Evolutionary conservation across 2,888 invertebrate species (phyloP).

Genomic region (Sepioteuthis lessoniana): DNA sequence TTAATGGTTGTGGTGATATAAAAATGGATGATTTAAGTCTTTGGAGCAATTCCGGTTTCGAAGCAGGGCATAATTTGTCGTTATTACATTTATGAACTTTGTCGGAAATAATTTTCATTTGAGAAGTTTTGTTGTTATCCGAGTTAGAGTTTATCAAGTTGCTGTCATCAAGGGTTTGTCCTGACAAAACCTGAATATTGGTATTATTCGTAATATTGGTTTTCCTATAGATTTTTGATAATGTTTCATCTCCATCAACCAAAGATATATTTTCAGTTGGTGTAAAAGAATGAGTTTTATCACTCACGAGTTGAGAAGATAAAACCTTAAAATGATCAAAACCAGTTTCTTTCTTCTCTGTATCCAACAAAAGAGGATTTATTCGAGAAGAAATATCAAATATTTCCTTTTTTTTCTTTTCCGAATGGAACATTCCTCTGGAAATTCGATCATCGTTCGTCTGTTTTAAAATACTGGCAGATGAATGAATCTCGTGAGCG

Average conservation of each 20-base stretch:
- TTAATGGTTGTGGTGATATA: background rate
- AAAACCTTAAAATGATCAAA: background rate
- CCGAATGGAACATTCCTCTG: background rate
- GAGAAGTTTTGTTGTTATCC: background rate
- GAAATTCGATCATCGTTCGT: background rate
- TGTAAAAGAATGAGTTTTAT: background rate
- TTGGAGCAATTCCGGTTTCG: background rate
- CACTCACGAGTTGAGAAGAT: background rate
- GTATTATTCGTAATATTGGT: background rate
- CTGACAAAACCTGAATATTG: background rate
- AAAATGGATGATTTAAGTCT: background rate
- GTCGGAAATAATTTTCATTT: too few relatives aligned
- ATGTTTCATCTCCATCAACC: background rate
- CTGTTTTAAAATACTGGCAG: background rate
- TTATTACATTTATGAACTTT: background rate
- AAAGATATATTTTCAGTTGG: background rate
- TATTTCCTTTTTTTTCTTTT: background rate
- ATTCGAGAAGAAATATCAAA: background rate
- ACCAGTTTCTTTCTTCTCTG: background rate
- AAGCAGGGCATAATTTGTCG: background rate
- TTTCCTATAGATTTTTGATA: background rate
- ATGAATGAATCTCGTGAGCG: background rate
- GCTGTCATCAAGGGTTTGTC: background rate
- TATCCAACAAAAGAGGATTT: background rate
- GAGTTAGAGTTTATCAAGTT: background rate